Evolutionary conservation across 1,140 invertebrate species (phyloP).

Genomic region (Mercenaria mercenaria): DNA sequence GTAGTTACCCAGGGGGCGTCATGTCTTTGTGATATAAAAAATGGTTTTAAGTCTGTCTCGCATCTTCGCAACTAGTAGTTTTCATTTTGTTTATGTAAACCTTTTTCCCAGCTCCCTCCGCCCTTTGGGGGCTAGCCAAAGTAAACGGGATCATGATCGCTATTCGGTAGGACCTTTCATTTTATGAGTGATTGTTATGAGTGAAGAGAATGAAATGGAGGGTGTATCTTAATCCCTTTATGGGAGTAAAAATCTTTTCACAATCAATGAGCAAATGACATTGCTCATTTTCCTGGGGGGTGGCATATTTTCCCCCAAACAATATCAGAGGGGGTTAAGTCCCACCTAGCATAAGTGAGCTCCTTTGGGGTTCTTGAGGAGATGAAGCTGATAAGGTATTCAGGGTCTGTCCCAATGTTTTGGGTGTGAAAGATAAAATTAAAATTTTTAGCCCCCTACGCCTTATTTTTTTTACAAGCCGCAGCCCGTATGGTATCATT

Average conservation of each 20-base stretch:
- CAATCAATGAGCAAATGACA: too few species aligned
- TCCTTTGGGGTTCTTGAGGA: background rate
- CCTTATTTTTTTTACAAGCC: too few species aligned
- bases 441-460: background rate
- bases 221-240: too few species aligned
- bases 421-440: background rate
- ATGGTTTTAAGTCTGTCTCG: background rate
- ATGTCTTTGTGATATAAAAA: background rate
- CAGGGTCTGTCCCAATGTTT: background rate
- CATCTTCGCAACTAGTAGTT: background rate
- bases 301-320: background rate
- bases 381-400: background rate
- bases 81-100: background rate
- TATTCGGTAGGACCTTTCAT: background rate
- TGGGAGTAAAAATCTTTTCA: too few species aligned
- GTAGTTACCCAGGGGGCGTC: background rate
- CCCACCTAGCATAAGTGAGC: slow-evolving; percentile 19
- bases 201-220: background rate
- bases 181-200: background rate
- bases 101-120: background rate
- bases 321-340: slow-evolving; percentile 6
- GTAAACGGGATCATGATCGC: background rate
- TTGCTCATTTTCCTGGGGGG: too few species aligned
- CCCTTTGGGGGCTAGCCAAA: background rate
- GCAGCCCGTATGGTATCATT: too few species aligned